Base-by-base conservation (phyloP, 1,140 invertebrate species). In the Pemphigus obesinymphae region DNA sequence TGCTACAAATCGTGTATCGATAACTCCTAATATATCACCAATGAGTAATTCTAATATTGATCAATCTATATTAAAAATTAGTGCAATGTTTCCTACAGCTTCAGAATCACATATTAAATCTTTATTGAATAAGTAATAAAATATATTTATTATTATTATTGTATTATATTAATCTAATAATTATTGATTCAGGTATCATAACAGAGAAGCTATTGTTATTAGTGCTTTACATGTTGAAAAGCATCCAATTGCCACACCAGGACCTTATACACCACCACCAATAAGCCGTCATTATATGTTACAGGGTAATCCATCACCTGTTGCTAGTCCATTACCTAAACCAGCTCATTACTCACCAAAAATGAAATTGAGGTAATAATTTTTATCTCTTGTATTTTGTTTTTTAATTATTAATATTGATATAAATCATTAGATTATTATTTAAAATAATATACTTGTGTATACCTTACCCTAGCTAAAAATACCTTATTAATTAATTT, bases 191-290 rank as follows among this genome's bases (percentile, higher is more conserved):
- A 95, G 94, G 89, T 95, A 95, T 88, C 94, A 97, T 88, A 95
- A 96, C 87, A 91, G 95, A 83, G 94, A 96, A 88, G 95, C 95
- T 83, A 92, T 97, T 84, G 95, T 97, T 45, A 93, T 97, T 87
- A 96, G 94, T 87, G 95, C 95, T 40, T 89, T 97, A 72, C 94
- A 97, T 90, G 94, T 96, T 78, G 95, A 96, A 87, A 96, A 96
- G 87, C 93, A 96, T 90, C 95, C 95, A 82, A 91, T 96, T 82
- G 93, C 92, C 63, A 95, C 93, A 72, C 94, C 94, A 37, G 94
- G 94, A 72, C 94, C 94, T 15, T 92, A 88, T 83, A 66, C 87
- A 89, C 82, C 89, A 88, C 82, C 70, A 58, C 63, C 82, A 29
- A n/a, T 55, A 53, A 78, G 17, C 15, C 72, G 80, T 53, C 83